Evolutionary conservation across 1,140 invertebrate species (phyloP), one percentile per base, ranked within the genome.

Genomic region (Pachypeltis micranthus): DNA sequence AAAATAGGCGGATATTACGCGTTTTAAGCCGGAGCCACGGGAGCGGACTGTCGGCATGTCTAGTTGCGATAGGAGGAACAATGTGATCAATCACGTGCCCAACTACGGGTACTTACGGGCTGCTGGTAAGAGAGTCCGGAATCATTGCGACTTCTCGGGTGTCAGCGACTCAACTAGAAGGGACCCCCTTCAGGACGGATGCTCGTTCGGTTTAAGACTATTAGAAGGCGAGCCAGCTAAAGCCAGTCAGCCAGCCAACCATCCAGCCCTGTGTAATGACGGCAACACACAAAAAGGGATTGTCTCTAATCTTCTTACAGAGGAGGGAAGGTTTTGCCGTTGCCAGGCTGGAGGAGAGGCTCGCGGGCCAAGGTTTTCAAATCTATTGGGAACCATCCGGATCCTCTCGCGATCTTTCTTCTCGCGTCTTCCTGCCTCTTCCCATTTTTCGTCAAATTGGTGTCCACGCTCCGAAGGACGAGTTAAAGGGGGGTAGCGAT

Each of bases 211-310:
- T 56, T 56, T 56, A 56, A 56, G 54, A 56, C 54, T 56, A 56
- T 56, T 56, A 56, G 54, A 56, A 56, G 54, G 54, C 31, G 31
- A 56, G 25, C 19, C n/a, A n/a, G 19, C 54, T 56, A 56, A 56
- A 56, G 25, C 54, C 54, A 2, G n/a, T n/a, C n/a, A n/a, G n/a
- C n/a, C n/a, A n/a, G n/a, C n/a, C n/a, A n/a, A n/a, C n/a, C n/a
- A n/a, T n/a, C n/a, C n/a, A n/a, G 21, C 19, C 2, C 54, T 25
- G 54, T 16, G 54, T 56, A 56, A 56, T 56, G 54, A 56, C 54
- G 54, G 54, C 54, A 24, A 56, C 54, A 56, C 54, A 56, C 54
- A 56, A 56, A 56, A 56, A 56, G 54, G 54, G 54, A 56, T 56
- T 56, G 54, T 56, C 54, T 56, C 54, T 56, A 56, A 56, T 56